These are phyloP conservation scores for Pecten maximus DNA, from an alignment of 2,888 invertebrate species.

Conservation along the genomic window DNA sequence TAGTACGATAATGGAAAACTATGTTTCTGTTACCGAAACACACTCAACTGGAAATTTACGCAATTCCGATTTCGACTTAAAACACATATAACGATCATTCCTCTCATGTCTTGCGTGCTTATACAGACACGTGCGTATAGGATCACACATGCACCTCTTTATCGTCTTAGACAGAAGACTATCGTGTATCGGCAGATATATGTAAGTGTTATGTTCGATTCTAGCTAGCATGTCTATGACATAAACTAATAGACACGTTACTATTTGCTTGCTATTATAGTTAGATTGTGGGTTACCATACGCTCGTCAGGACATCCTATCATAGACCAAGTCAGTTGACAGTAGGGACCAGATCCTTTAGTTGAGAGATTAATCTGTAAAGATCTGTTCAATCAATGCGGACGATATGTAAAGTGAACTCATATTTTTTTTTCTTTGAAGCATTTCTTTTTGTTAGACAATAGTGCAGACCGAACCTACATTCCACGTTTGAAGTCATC, in stretches of 20 bases:
- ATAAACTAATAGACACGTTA: too few relatives aligned
- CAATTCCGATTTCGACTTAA: neutral
- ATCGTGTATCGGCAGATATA: neutral
- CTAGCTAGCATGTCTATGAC: neutral
- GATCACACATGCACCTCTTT: slow-evolving; percentile 4
- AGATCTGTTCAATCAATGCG: too few relatives aligned
- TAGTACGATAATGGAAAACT: neutral
- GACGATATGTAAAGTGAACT: too few relatives aligned
- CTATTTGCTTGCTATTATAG: neutral
- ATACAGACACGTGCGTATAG: neutral
- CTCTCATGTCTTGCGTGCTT: neutral
- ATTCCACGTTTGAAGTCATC: too few relatives aligned
- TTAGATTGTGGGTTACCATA: neutral
- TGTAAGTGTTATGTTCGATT: neutral
- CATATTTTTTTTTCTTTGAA: too few relatives aligned
- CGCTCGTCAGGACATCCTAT: neutral
- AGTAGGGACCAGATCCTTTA: too few relatives aligned
- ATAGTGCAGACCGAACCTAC: too few relatives aligned
- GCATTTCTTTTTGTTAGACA: too few relatives aligned
- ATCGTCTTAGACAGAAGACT: neutral
- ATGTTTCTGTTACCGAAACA: neutral
- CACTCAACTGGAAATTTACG: neutral
- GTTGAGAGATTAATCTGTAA: too few relatives aligned
- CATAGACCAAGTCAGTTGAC: too few relatives aligned
- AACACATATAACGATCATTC: neutral